A percentile compares a stretch with the other conserved stretches of the same genome.
Conservation (phyloP, 2,113 vertebrate species). For the Hypanus sabinus region DNA sequence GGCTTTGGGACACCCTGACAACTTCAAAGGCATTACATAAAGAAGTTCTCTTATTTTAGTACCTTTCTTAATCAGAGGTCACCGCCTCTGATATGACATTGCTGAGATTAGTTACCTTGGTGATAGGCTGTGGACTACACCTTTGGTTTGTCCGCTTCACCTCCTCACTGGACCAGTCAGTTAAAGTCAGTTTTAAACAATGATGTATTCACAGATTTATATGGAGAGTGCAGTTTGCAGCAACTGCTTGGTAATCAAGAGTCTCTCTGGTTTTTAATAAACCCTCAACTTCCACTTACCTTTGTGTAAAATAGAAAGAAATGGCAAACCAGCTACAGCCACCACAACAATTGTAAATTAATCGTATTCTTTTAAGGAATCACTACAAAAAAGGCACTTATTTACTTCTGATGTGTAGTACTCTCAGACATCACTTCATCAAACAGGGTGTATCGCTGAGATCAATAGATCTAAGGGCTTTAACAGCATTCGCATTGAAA, state of each 20-base stretch:
- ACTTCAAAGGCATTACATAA: background rate
- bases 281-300: background rate
- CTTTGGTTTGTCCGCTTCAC: background rate
- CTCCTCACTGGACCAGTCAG: background rate
- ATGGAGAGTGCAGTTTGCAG: background rate
- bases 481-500: conserved; percentile 13
- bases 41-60: background rate
- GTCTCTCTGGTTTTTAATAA: background rate
- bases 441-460: background rate
- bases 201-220: background rate
- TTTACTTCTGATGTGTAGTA: background rate
- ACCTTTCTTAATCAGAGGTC: background rate
- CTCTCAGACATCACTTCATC: background rate
- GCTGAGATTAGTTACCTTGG: background rate
- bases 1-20: background rate
- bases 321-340: background rate
- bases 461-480: background rate
- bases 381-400: background rate
- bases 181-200: background rate
- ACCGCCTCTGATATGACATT: background rate
- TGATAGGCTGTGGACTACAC: background rate
- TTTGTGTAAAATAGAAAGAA: background rate
- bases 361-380: background rate
- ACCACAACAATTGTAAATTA: background rate
- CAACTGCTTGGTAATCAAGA: conserved; percentile 1